Evolutionary conservation across 2,797 vertebrate genomes (phyloP), one percentile per base, ranked within the genome.

Genomic region (Macropodus opercularis): DNA sequence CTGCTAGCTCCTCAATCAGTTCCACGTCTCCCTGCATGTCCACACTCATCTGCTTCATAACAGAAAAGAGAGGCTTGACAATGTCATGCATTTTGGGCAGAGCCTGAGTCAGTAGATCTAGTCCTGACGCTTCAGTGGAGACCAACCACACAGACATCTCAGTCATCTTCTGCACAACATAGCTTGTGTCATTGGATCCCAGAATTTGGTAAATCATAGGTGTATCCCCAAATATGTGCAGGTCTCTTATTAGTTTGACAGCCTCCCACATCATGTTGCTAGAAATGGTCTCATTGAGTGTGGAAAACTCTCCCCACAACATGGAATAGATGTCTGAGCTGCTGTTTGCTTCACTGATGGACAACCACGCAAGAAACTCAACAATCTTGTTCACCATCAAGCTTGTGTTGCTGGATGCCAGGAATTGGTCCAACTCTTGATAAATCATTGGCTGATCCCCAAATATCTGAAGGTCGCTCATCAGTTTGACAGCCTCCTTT

Each of bases 91-190:
- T 17, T 65, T 68, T 85, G n/a, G 60, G 56, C 35, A 93, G 46
- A 47, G 55, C 51, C 51, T 91, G 75, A 32, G 71, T 76, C 43
- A 91, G 21, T 46, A 91, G 78, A 29, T 83, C 78, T 31, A 86
- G 19, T 29, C 87, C 89, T 4, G 75, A 75, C 0, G 72, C 75
- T 60, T 88, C 9, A 3, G 80, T 76, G 34, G 84, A 81, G 10
- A 26, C 17, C 48, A 88, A 72, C 91, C 88, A 92, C 6, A 23
- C 31, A 24, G 39, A 51, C 64, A 92, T 54, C 41, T 90, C 78
- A 0, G 27, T 27, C 26, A 80, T 22, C 50, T 69, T 80, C 60
- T 85, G 42, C 32, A 85, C 26, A 2, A 89, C 42, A 39, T 72
- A 12, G 2, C 23, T 76, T 11, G 84, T 74, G 19, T 59, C 38